Evolutionary conservation across 2,888 invertebrate genomes (phyloP), one percentile per base, ranked within the genome.

Genomic region (Cantharis rustica): DNA sequence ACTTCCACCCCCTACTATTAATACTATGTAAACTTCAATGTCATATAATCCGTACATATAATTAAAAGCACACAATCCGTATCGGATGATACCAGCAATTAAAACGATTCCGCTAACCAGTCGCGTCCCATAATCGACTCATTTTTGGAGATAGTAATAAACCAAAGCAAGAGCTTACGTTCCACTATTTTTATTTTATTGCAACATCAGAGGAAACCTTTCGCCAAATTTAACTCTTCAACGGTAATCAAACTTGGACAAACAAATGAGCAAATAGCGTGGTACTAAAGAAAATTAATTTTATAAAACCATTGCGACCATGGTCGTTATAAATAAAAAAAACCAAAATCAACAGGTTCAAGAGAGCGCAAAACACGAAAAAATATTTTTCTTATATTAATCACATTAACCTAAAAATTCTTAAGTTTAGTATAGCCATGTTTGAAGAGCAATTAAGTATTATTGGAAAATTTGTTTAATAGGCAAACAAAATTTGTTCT

Each of bases 1-100:
- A 76, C 61, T 17, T 61, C 73, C 71, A 63, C 66, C 71, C 68
- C 69, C 62, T 26, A 71, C 68, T 47, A 63, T 64, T 73, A 70
- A 69, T 31, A 69, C 23, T 11, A 27, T 62, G 62, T 68, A n/a
- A 68, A 68, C 75, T 73, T 72, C 26, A 69, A 73, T 68, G 69
- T 68, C 68, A 69, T 73, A 68, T 69, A 61, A 73, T 61, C 73
- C 16, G 27, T 17, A 26, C 61, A 61, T 47, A 47, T 47, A 47
- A 47, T 47, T 47, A 47, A n/a, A 47, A 47, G 7, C 47, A 27
- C n/a, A 47, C 47, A 47, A n/a, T 47, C 47, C 47, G n/a, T 47
- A 47, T 47, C n/a, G n/a, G n/a, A n/a, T 47, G 47, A n/a, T 47
- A 47, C 5, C 47, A 47, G 47, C 47, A 47, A 47, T 47, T 47